Percentiles rank a stretch among this genome's conserved stretches.
Evolutionary conservation across 2,113 vertebrate species (phyloP).

Genomic region (Lasiurus cinereus): DNA sequence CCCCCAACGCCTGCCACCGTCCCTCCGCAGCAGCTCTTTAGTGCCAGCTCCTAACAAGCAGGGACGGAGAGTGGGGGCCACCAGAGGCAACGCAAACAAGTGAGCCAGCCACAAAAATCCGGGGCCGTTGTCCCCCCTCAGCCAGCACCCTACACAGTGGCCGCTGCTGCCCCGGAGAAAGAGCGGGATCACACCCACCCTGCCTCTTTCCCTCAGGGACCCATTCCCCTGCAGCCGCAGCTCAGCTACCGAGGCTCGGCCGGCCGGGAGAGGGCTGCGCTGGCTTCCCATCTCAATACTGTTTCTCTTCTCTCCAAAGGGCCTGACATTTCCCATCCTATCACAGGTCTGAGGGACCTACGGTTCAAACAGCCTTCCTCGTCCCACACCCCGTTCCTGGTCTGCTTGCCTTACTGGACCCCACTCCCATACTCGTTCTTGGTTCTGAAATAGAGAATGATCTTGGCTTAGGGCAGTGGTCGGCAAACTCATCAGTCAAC

Average conservation of each 20-base stretch:
- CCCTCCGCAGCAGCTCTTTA: background rate
- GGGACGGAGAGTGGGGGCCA: background rate
- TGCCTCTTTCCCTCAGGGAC: background rate
- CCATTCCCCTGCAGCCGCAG: background rate
- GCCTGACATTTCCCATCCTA: background rate
- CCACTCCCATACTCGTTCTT: background rate
- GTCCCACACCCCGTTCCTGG: background rate
- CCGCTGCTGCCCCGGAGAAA: background rate
- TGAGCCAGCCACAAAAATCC: background rate
- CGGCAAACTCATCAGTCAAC: no score
- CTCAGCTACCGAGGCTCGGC: background rate
- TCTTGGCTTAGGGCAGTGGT: background rate
- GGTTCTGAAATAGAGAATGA: background rate
- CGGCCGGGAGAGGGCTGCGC: background rate
- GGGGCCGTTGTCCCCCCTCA: background rate
- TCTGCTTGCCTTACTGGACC: background rate
- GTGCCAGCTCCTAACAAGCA: conserved; percentile 33
- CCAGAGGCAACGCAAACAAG: background rate
- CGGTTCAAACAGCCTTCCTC: background rate
- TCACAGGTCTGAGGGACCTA: background rate
- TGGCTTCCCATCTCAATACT: background rate
- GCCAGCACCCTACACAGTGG: background rate
- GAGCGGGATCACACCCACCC: background rate
- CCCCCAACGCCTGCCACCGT: conserved; percentile 79
- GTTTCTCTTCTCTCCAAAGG: conserved; percentile 39